Evolutionary conservation across 2,113 vertebrate species (phyloP).

Genomic region (human): DNA sequence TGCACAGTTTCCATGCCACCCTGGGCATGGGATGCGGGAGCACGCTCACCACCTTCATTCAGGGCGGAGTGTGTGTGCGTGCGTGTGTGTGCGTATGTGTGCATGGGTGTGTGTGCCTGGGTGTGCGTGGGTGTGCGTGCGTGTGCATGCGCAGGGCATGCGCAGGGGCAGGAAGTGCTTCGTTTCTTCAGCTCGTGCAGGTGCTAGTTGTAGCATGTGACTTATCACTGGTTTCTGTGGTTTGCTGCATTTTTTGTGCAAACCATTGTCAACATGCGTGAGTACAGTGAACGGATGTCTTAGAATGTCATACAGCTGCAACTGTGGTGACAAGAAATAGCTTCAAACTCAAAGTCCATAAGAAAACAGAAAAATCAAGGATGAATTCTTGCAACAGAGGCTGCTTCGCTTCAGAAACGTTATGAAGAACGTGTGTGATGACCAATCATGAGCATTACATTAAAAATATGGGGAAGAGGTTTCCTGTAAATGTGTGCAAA

Average conservation of each 20-base stretch:
- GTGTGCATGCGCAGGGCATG: rapidly evolving
- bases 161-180: background rate
- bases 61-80: background rate
- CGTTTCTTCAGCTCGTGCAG: background rate
- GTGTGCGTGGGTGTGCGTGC: no score
- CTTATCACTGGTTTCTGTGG: constrained; percentile 42
- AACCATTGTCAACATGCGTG: constrained; percentile 7
- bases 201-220: background rate
- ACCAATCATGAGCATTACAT: background rate
- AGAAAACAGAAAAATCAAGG: background rate
- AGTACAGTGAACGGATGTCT: constrained; percentile 28
- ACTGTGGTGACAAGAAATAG: background rate
- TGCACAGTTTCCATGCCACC: background rate
- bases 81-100: no score
- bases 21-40: background rate
- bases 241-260: constrained; percentile 50
- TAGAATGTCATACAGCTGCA: constrained; percentile 48
- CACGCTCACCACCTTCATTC: background rate
- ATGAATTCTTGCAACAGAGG: constrained; percentile 40
- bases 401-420: background rate
- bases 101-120: no score
- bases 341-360: constrained; percentile 52
- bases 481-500: background rate
- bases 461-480: background rate
- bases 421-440: constrained; percentile 38